phyloP scores from a whole-genome alignment of 1,140 invertebrate species.

The Frieseomelitta varia region DNA sequence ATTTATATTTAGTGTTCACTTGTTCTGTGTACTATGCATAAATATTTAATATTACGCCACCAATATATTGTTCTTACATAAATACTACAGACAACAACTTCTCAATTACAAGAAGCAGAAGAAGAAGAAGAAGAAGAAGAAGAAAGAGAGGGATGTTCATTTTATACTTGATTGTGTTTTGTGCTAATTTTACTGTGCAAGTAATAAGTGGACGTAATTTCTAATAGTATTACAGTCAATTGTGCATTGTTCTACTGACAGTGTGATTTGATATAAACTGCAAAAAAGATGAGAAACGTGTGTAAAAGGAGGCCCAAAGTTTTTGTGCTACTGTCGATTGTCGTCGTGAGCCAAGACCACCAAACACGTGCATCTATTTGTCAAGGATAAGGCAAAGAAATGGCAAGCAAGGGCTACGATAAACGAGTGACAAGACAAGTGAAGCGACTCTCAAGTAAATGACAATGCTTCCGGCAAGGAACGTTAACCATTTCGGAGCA shows the following conservation, averaged over 20 bases:
- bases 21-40: neutral
- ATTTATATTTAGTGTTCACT: neutral
- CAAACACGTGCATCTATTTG: slow-evolving; percentile 49
- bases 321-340: slow-evolving; percentile 70
- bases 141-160: too few species aligned
- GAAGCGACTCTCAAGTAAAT: slow-evolving; percentile 15
- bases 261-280: neutral
- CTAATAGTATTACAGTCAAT: neutral
- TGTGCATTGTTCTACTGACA: slow-evolving; percentile 3
- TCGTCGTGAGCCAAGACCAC: slow-evolving; percentile 62
- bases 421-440: slow-evolving; percentile 51
- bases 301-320: neutral
- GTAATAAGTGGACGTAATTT: neutral
- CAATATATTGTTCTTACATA: too few species aligned
- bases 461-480: neutral
- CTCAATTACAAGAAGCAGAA: too few species aligned
- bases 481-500: slow-evolving; percentile 5
- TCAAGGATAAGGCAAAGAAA: slow-evolving; percentile 48
- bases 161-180: neutral
- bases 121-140: too few species aligned
- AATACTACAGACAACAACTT: too few species aligned
- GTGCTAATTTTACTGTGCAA: neutral
- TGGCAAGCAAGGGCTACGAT: slow-evolving; percentile 38
- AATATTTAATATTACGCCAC: neutral
- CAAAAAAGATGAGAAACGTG: neutral